Evolutionary conservation across 2,888 invertebrate species (phyloP).

Genomic region (Eupelmus urozonus): DNA sequence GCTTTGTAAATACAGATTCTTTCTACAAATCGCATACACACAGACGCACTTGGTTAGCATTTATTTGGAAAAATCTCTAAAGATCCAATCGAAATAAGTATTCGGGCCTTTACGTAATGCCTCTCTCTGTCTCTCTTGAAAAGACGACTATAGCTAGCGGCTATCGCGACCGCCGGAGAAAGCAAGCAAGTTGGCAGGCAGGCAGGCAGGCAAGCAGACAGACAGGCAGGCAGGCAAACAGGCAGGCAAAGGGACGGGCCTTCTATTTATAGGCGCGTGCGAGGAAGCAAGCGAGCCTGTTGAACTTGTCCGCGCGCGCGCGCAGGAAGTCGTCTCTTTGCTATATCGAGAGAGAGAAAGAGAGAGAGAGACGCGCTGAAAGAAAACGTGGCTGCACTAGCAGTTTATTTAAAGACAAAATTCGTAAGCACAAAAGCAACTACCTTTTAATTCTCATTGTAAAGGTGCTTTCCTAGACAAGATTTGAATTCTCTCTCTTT

Average conservation of each 20-base stretch:
- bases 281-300: conserved; percentile 30
- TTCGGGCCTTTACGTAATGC: conserved; percentile 37
- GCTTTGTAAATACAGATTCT: no score
- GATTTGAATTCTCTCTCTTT: no score
- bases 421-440: no score
- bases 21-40: no score
- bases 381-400: conserved; percentile 1
- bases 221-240: neutral
- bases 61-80: no score
- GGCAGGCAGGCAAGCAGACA: neutral
- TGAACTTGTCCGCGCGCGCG: conserved; percentile 49
- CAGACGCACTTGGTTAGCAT: no score
- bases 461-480: no score
- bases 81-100: no score
- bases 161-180: neutral
- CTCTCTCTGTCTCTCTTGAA: conserved; percentile 3
- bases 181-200: neutral
- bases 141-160: neutral
- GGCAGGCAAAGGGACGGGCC: neutral
- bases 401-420: no score
- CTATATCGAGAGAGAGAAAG: neutral
- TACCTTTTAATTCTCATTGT: no score
- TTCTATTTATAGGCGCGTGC: conserved; percentile 52
- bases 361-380: conserved; percentile 2
- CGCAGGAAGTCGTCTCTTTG: conserved; percentile 37